phyloP scores from a whole-genome alignment of 2,888 invertebrate species.

The Tenthredo mesomela region DNA sequence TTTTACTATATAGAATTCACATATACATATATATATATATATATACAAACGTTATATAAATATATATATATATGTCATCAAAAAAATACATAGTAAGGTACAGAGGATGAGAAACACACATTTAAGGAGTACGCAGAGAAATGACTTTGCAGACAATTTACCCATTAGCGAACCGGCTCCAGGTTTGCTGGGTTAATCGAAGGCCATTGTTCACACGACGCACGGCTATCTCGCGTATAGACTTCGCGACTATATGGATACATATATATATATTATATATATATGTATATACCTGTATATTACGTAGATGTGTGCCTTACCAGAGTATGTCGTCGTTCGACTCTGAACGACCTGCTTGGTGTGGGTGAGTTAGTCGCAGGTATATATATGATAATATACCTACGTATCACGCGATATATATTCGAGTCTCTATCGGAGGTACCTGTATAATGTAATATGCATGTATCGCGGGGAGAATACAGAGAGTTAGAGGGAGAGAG shows the following conservation, averaged over 20 bases:
- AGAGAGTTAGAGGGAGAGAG: not conserved
- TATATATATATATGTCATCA: not conserved
- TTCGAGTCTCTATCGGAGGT: conserved; percentile 31
- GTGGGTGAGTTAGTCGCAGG: conserved; percentile 15
- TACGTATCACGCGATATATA: conserved; percentile 38
- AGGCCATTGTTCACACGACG: conserved; percentile 70
- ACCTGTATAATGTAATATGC: conserved; percentile 43
- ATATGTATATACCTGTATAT: not conserved
- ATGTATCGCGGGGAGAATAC: conserved; percentile 19
- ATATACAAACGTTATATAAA: no score
- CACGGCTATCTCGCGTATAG: conserved; percentile 44
- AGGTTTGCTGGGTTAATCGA: conserved; percentile 69
- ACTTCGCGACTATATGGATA: conserved; percentile 66
- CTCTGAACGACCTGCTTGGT: conserved; percentile 13
- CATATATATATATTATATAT: no score
- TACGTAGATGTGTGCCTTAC: not conserved
- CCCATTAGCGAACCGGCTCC: conserved; percentile 72
- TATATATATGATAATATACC: not conserved
- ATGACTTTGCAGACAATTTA: conserved; percentile 74
- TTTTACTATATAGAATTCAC: not conserved
- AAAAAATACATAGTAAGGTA: no score
- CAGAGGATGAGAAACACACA: not conserved
- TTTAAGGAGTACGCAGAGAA: conserved; percentile 55
- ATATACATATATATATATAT: not conserved
- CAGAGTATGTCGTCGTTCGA: conserved; percentile 1